Evolutionary conservation across 2,888 invertebrate species (phyloP), one percentile per base, ranked within the genome.

Genomic region (Clitarchus hookeri): DNA sequence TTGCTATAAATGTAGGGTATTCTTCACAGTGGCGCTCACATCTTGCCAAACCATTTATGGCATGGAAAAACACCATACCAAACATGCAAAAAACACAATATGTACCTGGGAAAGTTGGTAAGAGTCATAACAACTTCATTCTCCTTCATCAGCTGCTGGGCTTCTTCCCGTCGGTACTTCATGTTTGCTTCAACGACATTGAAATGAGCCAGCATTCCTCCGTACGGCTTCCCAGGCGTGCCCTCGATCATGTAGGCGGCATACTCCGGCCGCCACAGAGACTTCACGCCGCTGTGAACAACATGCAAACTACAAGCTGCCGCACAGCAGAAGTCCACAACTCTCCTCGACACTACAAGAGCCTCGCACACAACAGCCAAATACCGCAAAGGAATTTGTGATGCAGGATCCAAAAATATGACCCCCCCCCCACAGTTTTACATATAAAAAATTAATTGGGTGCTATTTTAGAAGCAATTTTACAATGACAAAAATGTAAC

Each of bases 241-340:
- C 99, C 99, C 93, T 99, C 99, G 87, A 99, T 94, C 99, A 99
- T 99, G 91, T 99, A 99, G n/a, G 97, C 96, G 4, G 98, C 99
- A 93, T 98, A 99, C 92, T 99, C 99, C 0, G 99, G 99, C 85
- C 98, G 94, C 99, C 99, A 99, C 80, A 98, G 92, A 0, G 97
- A 97, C 90, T 97, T 97, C 0, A 96, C 96, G 90, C 94, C 90
- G 27, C 95, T 94, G 91, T 86, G 91, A 90, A 88, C 53, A 86
- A 44, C 77, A 84, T 6, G 6, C 13, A 82, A 82, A 19, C 36
- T n/a, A n/a, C 44, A 12, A 27, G 77, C 19, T 19, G 77, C 19
- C 19, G 2, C n/a, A 19, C 77, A 23, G 19, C 77, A 65, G 3
- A 23, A n/a, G 6, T 65, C 77, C n/a, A 65, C 19, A 65, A 65